Conservation (phyloP, 2,113 vertebrate species). For the Oryzias woworae region DNA sequence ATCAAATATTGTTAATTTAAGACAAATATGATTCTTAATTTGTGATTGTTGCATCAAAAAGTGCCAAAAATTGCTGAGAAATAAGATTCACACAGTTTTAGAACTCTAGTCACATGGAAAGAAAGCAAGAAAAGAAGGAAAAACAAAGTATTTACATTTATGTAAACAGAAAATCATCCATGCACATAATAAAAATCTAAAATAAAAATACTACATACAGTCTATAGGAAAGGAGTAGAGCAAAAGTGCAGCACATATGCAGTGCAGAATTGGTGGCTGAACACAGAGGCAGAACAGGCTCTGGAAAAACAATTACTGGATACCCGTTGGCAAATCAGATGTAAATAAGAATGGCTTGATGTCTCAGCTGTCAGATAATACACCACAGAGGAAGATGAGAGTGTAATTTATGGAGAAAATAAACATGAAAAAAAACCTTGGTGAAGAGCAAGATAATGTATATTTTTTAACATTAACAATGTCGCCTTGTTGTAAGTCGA, state of each 20-base stretch:
- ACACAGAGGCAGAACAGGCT: constrained; percentile 41
- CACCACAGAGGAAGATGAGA: constrained; percentile 32
- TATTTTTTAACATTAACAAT: not conserved
- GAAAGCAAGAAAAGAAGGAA: too few relatives aligned
- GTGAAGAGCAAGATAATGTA: not conserved
- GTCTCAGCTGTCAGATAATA: constrained; percentile 45
- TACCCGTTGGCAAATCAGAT: constrained; percentile 41
- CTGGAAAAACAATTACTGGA: constrained; percentile 59
- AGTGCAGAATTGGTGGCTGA: constrained; percentile 29
- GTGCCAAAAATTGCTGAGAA: too few relatives aligned
- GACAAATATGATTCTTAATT: not conserved
- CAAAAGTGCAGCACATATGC: constrained; percentile 5
- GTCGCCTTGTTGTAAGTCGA: not conserved
- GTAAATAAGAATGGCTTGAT: constrained; percentile 55
- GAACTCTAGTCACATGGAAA: too few relatives aligned
- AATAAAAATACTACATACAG: not conserved
- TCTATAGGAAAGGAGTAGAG: not conserved
- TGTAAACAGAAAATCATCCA: constrained; percentile 15
- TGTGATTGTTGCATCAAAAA: too few relatives aligned
- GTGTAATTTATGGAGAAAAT: constrained; percentile 17
- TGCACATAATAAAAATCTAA: constrained; percentile 3
- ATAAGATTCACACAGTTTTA: too few relatives aligned
- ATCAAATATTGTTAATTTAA: not conserved
- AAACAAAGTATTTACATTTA: constrained; percentile 10
- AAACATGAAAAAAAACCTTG: constrained; percentile 1